Conservation (phyloP, 2,113 vertebrate genomes). For the Percina caprodes region DNA sequence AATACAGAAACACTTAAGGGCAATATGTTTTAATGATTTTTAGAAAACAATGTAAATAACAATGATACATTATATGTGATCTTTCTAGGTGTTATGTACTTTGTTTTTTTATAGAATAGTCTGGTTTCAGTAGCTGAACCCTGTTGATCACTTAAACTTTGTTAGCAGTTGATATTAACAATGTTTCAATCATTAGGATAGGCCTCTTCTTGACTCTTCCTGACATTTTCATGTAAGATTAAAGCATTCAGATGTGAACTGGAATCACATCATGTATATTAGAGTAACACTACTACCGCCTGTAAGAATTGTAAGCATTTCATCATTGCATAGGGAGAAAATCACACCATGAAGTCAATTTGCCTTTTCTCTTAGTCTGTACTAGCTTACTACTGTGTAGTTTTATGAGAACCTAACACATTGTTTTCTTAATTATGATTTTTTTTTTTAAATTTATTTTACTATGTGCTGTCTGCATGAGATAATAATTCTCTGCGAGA, state of each 20-base stretch:
- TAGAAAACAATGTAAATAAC: constrained; percentile 81
- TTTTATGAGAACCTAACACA: constrained; percentile 76
- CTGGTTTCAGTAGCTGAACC: constrained; percentile 65
- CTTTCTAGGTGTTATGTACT: constrained; percentile 74
- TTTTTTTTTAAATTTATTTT: constrained; percentile 82
- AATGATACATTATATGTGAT: constrained; percentile 69
- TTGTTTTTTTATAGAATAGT: constrained; percentile 72
- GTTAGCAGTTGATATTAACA: constrained; percentile 38
- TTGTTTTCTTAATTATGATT: constrained; percentile 67
- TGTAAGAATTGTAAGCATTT: constrained; percentile 70
- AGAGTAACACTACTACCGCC: constrained; percentile 63
- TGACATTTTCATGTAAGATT: constrained; percentile 42
- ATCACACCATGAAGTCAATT: constrained; percentile 66
- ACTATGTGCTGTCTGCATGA: constrained; percentile 97
- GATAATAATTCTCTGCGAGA: constrained; percentile 93
- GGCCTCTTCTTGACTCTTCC: constrained; percentile 38
- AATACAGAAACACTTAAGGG: constrained; percentile 63
- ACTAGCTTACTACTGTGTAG: constrained; percentile 88
- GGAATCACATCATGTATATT: constrained; percentile 67
- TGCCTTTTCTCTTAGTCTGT: constrained; percentile 79
- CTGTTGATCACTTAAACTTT: constrained; percentile 61
- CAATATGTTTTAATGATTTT: constrained; percentile 71
- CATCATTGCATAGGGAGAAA: constrained; percentile 67
- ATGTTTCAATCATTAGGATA: constrained; percentile 42
- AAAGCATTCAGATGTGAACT: constrained; percentile 62